Conservation (phyloP, 2,797 vertebrate species). For the Gallinago stenura region DNA sequence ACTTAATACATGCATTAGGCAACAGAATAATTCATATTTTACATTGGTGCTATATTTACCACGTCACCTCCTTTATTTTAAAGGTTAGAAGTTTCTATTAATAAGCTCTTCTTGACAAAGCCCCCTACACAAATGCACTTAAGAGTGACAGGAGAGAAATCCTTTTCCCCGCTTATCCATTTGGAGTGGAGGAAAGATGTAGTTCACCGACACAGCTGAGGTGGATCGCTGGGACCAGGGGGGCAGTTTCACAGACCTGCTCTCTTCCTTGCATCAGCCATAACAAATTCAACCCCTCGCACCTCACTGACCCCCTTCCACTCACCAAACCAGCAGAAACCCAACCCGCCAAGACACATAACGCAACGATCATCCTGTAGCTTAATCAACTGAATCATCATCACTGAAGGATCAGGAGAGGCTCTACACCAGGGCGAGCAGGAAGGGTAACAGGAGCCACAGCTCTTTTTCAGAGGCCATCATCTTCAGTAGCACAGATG, state of each 20-base stretch:
- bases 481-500: neutral
- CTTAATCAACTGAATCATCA: neutral
- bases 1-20: neutral
- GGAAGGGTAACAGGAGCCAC: fast-evolving
- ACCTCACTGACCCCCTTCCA: neutral
- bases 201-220: neutral
- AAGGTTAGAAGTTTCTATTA: neutral
- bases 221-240: fast-evolving
- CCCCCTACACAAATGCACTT: neutral
- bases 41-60: neutral
- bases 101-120: neutral
- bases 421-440: neutral
- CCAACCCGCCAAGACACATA: neutral
- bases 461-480: fast-evolving
- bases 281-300: neutral
- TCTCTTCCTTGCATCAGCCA: neutral
- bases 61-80: neutral
- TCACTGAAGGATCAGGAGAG: neutral
- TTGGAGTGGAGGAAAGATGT: neutral
- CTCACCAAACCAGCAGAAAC: neutral
- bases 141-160: neutral
- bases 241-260: neutral
- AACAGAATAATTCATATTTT: neutral
- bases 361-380: neutral
- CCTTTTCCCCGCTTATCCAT: neutral